Evolutionary conservation across 2,888 invertebrate genomes (phyloP).

Genomic region (Drosophila aldrichi): DNA sequence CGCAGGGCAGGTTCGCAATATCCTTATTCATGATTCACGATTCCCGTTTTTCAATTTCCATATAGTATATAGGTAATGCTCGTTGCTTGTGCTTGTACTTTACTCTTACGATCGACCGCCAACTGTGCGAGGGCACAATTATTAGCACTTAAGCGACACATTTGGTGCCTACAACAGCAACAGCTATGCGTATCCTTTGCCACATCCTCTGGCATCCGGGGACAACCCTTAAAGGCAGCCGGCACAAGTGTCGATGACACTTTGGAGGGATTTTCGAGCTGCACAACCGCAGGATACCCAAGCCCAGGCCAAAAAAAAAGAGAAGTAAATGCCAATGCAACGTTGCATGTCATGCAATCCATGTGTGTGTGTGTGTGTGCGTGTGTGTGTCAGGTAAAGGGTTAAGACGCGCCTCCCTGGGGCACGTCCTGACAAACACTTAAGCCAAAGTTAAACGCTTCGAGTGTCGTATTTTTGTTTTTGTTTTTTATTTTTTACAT

Average conservation of each 20-base stretch:
- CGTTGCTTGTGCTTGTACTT: background rate
- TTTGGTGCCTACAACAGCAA: slow-evolving; percentile 54
- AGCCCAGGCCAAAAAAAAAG: slow-evolving; percentile 9
- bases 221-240: slow-evolving; percentile 66
- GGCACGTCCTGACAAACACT: slow-evolving; percentile 76
- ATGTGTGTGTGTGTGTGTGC: background rate
- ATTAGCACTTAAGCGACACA: slow-evolving; percentile 78
- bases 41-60: slow-evolving; percentile 18
- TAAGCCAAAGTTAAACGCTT: slow-evolving; percentile 81
- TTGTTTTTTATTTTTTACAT: slow-evolving; percentile 51
- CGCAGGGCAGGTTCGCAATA: slow-evolving; percentile 6
- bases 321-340: slow-evolving; percentile 36
- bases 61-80: background rate
- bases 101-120: slow-evolving; percentile 57
- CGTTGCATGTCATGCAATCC: slow-evolving; percentile 43
- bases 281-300: slow-evolving; percentile 55
- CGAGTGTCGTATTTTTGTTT: slow-evolving; percentile 74
- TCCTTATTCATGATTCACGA: background rate
- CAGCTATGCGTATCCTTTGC: slow-evolving; percentile 35
- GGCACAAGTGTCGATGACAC: slow-evolving; percentile 82
- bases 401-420: slow-evolving; percentile 49
- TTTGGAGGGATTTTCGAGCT: slow-evolving; percentile 70
- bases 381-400: slow-evolving; percentile 46
- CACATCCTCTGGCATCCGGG: slow-evolving; percentile 47
- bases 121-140: slow-evolving; percentile 77